Evolutionary conservation across 2,888 invertebrate species (phyloP).

Genomic region (Patella depressa): DNA sequence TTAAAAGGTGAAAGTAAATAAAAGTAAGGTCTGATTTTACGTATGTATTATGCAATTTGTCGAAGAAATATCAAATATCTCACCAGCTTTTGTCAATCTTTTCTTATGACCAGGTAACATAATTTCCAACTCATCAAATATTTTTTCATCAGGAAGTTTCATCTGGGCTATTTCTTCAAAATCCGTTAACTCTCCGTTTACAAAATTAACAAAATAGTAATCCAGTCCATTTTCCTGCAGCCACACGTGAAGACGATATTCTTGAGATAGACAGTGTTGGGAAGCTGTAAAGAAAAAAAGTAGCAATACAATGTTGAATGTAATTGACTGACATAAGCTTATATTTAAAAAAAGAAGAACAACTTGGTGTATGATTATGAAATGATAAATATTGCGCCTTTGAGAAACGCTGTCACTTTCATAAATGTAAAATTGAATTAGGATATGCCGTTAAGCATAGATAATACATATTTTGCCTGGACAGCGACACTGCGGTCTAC

Average conservation of each 20-base stretch:
- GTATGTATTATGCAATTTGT: no score
- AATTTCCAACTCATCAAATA: constrained; percentile 66
- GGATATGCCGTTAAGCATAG: no score
- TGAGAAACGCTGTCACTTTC: no score
- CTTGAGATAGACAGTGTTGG: constrained; percentile 42
- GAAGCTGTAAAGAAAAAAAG: constrained; percentile 41
- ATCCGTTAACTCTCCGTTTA: constrained; percentile 54
- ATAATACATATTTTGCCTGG: no score
- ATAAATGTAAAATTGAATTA: no score
- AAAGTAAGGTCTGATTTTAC: no score
- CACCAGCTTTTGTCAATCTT: constrained; percentile 63
- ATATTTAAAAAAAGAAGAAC: neutral
- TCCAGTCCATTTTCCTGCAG: constrained; percentile 56
- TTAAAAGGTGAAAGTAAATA: no score
- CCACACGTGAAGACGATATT: constrained; percentile 56
- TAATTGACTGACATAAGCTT: neutral
- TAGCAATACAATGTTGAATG: no score
- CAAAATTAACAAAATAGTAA: constrained; percentile 61
- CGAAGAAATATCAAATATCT: neutral
- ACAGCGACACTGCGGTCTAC: no score
- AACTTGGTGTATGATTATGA: neutral
- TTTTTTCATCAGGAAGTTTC: constrained; percentile 56
- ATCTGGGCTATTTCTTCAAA: constrained; percentile 50
- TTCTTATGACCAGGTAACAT: constrained; percentile 65
- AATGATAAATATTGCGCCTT: no score